phyloP scores from a whole-genome alignment of 2,797 vertebrate species.

The Balearica regulorum region DNA sequence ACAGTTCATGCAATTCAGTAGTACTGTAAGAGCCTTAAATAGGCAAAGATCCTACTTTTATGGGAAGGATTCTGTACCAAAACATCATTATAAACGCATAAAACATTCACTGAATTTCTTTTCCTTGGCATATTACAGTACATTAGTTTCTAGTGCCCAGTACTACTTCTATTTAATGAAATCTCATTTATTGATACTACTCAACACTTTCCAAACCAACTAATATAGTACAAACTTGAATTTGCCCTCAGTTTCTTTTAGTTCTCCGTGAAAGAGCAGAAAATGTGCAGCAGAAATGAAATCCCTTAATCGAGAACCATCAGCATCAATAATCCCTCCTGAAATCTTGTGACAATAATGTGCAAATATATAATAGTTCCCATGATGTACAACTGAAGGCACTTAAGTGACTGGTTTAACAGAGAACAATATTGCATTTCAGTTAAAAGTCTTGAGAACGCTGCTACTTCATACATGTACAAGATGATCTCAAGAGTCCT shows the following conservation, averaged over 20 bases:
- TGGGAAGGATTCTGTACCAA: neutral
- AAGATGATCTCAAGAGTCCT: neutral
- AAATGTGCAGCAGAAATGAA: neutral
- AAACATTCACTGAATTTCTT: neutral
- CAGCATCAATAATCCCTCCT: neutral
- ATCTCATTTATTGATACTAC: neutral
- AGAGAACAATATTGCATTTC: neutral
- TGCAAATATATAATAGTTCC: neutral
- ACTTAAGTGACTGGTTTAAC: neutral
- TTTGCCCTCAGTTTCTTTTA: neutral
- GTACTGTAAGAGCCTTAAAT: neutral
- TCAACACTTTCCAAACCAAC: neutral
- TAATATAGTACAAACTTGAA: neutral
- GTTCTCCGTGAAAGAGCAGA: neutral
- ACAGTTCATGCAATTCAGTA: neutral
- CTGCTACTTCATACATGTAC: neutral
- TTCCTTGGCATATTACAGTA: neutral
- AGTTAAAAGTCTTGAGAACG: neutral
- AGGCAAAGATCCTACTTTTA: neutral
- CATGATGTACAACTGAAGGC: neutral
- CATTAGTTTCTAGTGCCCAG: neutral
- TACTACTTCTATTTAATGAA: neutral
- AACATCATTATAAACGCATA: neutral
- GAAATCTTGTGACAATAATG: neutral
- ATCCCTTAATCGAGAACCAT: neutral